Base-by-base conservation (phyloP, 2,888 invertebrate genomes). In the Seira sanloemensis region DNA sequence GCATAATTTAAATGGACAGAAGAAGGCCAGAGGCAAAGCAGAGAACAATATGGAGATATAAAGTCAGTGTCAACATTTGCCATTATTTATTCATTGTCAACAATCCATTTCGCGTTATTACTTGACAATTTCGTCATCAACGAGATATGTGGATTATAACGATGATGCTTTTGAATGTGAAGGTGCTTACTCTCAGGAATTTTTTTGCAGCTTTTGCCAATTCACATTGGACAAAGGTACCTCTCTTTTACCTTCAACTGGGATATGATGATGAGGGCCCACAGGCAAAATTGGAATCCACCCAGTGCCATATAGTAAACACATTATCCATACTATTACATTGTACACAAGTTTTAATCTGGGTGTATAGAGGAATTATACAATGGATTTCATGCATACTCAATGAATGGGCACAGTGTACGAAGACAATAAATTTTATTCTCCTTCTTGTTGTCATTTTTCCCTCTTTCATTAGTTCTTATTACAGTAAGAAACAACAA, bases 241-340 rank as follows among this genome's bases (percentile, higher is more conserved):
- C 37, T 37, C n/a, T n/a, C n/a, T n/a, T n/a, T 37, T 37, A 37
- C 37, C 37, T 37, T 37, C 37, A 12, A 37, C 4, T 37, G 4
- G 4, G 37, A 37, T 37, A 37, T 37, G 37, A 37, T 37, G 37
- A 37, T 37, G 37, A 16, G 2, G 67, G 16, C 67, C 26, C 67
- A 24, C 16, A 9, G 72, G 72, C 72, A 37, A 54, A 71, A 72
- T 54, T 72, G 72, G 46, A 72, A 46, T 72, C 72, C 72, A 54
- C 72, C 72, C 72, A 72, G 72, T 37, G 37, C 12, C 37, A 37
- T 37, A 37, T 37, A 37, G 5, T 37, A 12, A 37, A 37, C 4
- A 37, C 12, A 37, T n/a, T n/a, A n/a, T n/a, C 12, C 5, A 12
- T 37, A 7, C 4, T 37, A 37, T 37, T 12, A 37, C 37, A 37